Evolutionary conservation across 2,888 invertebrate genomes (phyloP).

Genomic region (Mythimna vitellina): DNA sequence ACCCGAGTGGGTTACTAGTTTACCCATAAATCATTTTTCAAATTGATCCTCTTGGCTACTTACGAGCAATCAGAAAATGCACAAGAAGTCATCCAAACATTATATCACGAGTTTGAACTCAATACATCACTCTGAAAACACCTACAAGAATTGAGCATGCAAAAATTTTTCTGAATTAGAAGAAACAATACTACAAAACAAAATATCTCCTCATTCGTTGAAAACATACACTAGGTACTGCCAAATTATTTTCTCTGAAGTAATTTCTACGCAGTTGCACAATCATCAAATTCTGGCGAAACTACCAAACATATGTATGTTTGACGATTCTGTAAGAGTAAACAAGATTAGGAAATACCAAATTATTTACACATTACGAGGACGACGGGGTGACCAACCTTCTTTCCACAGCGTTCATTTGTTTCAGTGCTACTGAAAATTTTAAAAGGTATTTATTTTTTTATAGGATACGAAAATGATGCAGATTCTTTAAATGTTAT

Average conservation of each 20-base stretch:
- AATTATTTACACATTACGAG: conserved; percentile 49
- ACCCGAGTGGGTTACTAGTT: no score
- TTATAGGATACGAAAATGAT: not conserved
- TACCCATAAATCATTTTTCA: no score
- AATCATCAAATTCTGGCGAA: conserved; percentile 39
- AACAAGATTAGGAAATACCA: conserved; percentile 43
- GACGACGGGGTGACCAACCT: conserved; percentile 29
- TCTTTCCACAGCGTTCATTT: not conserved
- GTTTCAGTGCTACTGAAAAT: not conserved
- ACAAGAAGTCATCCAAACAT: not conserved
- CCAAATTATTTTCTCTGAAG: conserved; percentile 48
- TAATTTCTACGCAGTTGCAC: conserved; percentile 34
- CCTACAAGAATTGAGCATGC: not conserved
- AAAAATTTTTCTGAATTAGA: conserved; percentile 1
- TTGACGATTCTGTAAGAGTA: conserved; percentile 41
- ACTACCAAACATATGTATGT: conserved; percentile 11
- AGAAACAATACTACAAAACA: conserved; percentile 20
- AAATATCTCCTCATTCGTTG: conserved; percentile 29
- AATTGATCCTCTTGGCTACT: no score
- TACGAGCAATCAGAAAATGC: not conserved
- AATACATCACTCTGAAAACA: not conserved
- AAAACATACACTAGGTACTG: conserved; percentile 28
- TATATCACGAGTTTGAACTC: not conserved
- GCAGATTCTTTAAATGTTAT: no score
- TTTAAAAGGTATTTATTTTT: not conserved